Evolutionary conservation across 2,797 vertebrate species (phyloP).

Genomic region (Epinephelus coioides): DNA sequence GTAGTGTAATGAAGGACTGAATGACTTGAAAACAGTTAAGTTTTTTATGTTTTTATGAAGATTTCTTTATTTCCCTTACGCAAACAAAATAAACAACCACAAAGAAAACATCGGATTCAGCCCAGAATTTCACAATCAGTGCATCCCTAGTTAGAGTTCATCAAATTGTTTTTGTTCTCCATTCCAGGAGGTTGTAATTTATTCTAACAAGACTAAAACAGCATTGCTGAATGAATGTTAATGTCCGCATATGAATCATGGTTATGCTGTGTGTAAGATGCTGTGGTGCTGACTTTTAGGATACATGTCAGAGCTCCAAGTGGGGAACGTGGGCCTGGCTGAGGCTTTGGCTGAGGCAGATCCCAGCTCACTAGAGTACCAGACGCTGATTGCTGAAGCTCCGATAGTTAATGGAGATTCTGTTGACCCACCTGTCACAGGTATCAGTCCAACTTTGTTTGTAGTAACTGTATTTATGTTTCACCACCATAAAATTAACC

Average conservation of each 20-base stretch:
- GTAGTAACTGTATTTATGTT: not conserved
- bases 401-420: slow-evolving; percentile 30
- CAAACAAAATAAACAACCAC: no score
- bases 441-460: slow-evolving; percentile 32
- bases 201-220: not conserved
- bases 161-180: not conserved
- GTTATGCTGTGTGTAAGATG: not conserved
- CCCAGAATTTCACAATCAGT: no score
- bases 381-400: slow-evolving; percentile 16
- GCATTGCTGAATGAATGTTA: not conserved
- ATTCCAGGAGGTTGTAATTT: not conserved
- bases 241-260: not conserved
- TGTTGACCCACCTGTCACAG: slow-evolving; percentile 29
- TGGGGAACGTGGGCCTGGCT: slow-evolving; percentile 36
- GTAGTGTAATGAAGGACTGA: no score
- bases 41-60: no score
- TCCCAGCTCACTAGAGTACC: slow-evolving; percentile 22
- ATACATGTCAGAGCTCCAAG: slow-evolving; percentile 41
- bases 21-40: no score
- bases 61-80: no score
- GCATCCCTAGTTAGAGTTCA: no score
- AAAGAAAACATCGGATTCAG: no score
- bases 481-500: not conserved
- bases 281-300: slow-evolving; percentile 35
- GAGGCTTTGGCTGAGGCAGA: slow-evolving; percentile 25